Percentiles rank a stretch among this genome's conserved stretches.
Evolutionary conservation across 2,113 vertebrate genomes (phyloP).

Genomic region (Tragelaphus imberbis): DNA sequence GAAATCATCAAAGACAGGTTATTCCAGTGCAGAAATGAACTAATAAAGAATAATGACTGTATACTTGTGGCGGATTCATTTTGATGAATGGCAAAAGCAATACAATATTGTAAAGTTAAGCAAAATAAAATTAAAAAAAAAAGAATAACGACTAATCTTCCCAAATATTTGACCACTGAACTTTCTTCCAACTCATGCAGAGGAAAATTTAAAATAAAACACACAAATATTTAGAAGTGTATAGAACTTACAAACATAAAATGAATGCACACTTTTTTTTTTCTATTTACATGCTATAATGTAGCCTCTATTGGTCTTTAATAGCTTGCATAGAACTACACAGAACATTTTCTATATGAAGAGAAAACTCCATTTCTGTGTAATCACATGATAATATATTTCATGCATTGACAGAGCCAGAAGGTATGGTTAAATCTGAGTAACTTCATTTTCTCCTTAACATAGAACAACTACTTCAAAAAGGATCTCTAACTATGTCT

Average conservation of each 20-base stretch:
- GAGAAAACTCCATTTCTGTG: background rate
- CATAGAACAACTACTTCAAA: background rate
- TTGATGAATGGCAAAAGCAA: too few species aligned
- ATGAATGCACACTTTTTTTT: background rate
- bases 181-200: background rate
- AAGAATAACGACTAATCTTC: background rate
- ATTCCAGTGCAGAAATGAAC: background rate
- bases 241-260: background rate
- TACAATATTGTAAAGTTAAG: too few species aligned
- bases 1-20: background rate
- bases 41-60: background rate
- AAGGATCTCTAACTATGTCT: background rate
- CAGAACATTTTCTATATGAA: background rate
- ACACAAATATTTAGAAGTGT: background rate
- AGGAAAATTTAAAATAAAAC: background rate
- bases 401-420: background rate
- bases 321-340: background rate
- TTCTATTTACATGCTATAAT: background rate
- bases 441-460: background rate
- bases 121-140: background rate
- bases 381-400: background rate
- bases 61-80: too few species aligned
- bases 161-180: background rate
- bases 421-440: background rate
- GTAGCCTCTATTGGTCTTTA: background rate